A percentile compares a stretch with the other conserved stretches of the same genome.
phyloP scores from a whole-genome alignment of 2,113 vertebrate species.

The Lynx canadensis region DNA sequence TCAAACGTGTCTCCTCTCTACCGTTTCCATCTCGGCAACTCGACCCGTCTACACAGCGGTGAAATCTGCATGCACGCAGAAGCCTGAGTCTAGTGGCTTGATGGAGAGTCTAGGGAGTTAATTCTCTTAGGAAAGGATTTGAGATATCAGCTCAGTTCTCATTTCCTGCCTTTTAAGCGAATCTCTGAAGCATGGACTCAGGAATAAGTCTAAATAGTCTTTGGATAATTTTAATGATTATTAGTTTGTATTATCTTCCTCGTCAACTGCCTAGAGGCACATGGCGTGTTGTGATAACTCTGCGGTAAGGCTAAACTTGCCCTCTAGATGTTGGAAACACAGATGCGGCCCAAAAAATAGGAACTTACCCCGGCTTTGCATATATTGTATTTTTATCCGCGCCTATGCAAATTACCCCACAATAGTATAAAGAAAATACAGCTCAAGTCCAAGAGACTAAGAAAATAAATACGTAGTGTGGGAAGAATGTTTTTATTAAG shows the following conservation, averaged over 20 bases:
- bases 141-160: background rate
- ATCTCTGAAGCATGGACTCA: slow-evolving; percentile 26
- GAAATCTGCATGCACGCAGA: background rate
- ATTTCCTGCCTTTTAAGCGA: slow-evolving; percentile 18
- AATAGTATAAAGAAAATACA: background rate
- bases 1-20: background rate
- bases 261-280: background rate
- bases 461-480: background rate
- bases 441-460: slow-evolving; percentile 12
- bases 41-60: background rate
- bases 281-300: background rate
- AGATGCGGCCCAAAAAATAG: background rate
- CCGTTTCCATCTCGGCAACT: background rate
- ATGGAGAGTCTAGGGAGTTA: background rate
- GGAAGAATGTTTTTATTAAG: slow-evolving; percentile 1
- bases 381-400: background rate
- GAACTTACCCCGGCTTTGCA: background rate
- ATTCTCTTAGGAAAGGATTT: background rate
- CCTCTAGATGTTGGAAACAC: background rate
- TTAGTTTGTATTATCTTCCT: background rate
- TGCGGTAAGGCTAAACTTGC: background rate
- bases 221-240: background rate
- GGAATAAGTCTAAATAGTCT: background rate
- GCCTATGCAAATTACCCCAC: slow-evolving; percentile 10
- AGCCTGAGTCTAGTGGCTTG: background rate